A percentile compares a stretch with the other conserved stretches of the same genome.
Conservation (phyloP, 2,797 vertebrate genomes). For the Adrianichthys oophorus region DNA sequence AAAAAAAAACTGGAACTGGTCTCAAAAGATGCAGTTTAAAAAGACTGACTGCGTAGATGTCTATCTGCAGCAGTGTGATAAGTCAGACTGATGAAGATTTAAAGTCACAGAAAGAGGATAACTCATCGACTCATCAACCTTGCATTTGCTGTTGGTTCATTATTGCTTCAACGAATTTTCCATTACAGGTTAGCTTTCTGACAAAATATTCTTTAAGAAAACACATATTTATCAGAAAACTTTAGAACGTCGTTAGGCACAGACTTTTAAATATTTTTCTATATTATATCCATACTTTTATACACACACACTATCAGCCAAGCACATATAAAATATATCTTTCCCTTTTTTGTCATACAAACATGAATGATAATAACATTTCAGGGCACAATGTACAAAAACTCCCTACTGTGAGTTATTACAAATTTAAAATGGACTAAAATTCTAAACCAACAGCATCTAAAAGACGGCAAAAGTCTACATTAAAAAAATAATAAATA, state of each 20-base stretch:
- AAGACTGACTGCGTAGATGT: conserved; percentile 15
- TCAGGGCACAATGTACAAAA: conserved; percentile 52
- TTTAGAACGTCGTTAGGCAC: conserved; percentile 56
- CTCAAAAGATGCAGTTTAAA: conserved; percentile 24
- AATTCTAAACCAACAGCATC: conserved; percentile 39
- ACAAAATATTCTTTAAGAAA: conserved; percentile 62
- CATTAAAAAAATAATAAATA: conserved; percentile 18
- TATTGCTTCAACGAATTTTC: conserved; percentile 72
- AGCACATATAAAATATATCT: conserved; percentile 5
- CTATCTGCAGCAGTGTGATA: conserved; percentile 3
- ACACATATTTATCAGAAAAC: conserved; percentile 41
- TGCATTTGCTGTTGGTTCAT: conserved; percentile 65
- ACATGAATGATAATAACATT: conserved; percentile 35
- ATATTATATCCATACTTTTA: conserved; percentile 39
- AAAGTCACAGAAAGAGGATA: conserved; percentile 35
- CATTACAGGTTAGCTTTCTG: conserved; percentile 31
- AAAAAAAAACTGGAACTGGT: conserved; percentile 34
- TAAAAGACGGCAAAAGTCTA: conserved; percentile 51
- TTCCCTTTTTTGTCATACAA: conserved; percentile 2
- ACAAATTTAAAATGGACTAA: conserved; percentile 42
- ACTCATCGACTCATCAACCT: conserved; percentile 40
- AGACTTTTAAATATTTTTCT: conserved; percentile 46
- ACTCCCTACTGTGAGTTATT: conserved; percentile 66
- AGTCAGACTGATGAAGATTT: conserved; percentile 19
- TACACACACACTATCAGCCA: conserved; percentile 10